These are phyloP conservation scores for Limosa lapponica DNA, from an alignment of 2,797 vertebrate species.

Conservation along the genomic window DNA sequence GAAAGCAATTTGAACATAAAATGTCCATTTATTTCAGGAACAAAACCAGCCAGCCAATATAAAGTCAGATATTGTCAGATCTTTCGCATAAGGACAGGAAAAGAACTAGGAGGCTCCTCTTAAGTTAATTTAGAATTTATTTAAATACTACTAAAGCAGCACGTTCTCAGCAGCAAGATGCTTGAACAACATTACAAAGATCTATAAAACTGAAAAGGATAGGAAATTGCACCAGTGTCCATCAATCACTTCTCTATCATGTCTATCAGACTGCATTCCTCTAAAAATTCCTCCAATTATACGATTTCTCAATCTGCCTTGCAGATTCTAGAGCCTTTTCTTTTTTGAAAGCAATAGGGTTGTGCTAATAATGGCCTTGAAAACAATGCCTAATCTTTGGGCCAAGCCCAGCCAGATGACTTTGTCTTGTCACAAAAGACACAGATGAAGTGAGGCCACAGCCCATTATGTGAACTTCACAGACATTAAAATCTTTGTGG, in stretches of 20 bases:
- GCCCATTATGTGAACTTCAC: neutral
- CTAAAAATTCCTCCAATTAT: neutral
- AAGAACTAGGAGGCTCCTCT: neutral
- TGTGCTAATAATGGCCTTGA: neutral
- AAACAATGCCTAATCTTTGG: neutral
- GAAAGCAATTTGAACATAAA: neutral
- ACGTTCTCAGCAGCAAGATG: neutral
- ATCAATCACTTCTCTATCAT: neutral
- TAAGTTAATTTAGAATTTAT: neutral
- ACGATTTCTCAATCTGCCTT: neutral
- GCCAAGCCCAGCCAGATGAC: neutral
- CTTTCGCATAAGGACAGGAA: neutral
- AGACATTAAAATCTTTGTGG: neutral
- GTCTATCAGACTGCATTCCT: neutral
- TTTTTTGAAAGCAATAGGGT: neutral
- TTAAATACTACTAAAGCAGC: neutral
- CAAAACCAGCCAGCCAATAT: neutral
- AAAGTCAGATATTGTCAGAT: neutral
- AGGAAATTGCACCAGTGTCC: neutral
- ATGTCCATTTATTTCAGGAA: neutral
- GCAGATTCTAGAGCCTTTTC: neutral
- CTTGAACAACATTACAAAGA: neutral
- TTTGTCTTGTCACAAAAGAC: neutral
- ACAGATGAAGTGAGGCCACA: neutral
- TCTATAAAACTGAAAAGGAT: neutral